These are phyloP conservation scores for Myripristis jacobus DNA, from an alignment of 2,797 vertebrate genomes.

Conservation along the genomic window DNA sequence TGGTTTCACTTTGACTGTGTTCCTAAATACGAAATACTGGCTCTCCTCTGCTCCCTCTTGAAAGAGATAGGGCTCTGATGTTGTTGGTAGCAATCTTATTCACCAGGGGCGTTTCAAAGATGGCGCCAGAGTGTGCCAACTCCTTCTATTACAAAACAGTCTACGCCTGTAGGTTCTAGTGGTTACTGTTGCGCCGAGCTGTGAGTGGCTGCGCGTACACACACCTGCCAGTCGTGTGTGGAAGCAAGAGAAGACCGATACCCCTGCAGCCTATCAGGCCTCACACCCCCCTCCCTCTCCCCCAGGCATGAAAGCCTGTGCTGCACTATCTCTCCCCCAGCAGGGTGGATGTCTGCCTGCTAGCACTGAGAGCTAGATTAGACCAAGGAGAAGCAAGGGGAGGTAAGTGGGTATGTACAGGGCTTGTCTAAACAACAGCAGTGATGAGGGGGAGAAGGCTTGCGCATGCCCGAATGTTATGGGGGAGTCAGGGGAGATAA, in stretches of 20 bases:
- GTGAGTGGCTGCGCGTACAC: constrained; percentile 51
- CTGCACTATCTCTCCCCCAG: constrained; percentile 51
- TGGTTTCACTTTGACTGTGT: too few relatives aligned
- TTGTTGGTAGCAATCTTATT: too few relatives aligned
- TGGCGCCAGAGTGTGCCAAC: too few relatives aligned
- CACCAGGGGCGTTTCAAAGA: too few relatives aligned
- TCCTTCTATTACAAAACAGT: too few relatives aligned
- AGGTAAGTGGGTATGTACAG: constrained; percentile 32
- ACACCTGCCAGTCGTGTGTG: constrained; percentile 45
- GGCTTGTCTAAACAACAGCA: constrained; percentile 47
- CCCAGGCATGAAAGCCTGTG: too few relatives aligned
- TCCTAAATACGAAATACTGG: too few relatives aligned
- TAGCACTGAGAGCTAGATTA: constrained; percentile 43
- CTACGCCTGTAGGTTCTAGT: constrained; percentile 20
- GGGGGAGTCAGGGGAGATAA: constrained; percentile 15
- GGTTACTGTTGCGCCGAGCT: constrained; percentile 44
- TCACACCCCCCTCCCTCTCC: constrained; percentile 33
- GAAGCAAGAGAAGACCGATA: constrained; percentile 48
- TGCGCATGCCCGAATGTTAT: constrained; percentile 27
- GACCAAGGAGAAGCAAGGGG: constrained; percentile 25
- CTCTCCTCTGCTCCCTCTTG: too few relatives aligned
- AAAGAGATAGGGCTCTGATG: too few relatives aligned
- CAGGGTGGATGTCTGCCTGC: constrained; percentile 41
- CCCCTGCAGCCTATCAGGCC: background rate
- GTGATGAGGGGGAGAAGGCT: constrained; percentile 23